These are phyloP conservation scores for Hippocampus mohnikei DNA, from an alignment of 2,113 vertebrate genomes.

Conservation along the genomic window DNA sequence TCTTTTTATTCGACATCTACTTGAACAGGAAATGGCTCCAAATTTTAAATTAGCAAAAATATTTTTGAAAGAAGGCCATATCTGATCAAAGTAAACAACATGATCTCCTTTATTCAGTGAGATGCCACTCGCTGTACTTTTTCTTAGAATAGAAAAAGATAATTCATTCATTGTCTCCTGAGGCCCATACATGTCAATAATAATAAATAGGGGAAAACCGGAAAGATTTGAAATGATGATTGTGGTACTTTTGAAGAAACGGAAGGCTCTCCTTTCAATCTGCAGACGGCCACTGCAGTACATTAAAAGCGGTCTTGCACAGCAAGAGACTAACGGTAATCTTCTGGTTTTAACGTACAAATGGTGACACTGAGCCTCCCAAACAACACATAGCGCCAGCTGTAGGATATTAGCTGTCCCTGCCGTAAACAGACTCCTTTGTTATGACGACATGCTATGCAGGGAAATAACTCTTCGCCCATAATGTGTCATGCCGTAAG, in stretches of 20 bases:
- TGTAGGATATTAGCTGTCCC: not conserved
- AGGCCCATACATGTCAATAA: not conserved
- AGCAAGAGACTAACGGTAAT: not conserved
- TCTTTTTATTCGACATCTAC: not conserved
- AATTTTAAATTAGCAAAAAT: not conserved
- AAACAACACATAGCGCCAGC: not conserved
- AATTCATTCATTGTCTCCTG: no score
- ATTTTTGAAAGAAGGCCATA: not conserved
- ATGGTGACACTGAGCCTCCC: not conserved
- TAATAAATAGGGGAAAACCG: not conserved
- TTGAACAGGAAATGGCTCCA: not conserved
- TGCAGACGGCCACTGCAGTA: not conserved
- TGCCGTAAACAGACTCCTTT: not conserved
- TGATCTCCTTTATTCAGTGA: not conserved
- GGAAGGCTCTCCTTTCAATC: not conserved
- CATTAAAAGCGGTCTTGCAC: not conserved
- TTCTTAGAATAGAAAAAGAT: not conserved
- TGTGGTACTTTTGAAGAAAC: not conserved
- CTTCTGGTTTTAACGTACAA: not conserved
- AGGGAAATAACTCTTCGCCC: constrained; percentile 4
- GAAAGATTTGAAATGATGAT: no score
- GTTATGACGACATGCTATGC: not conserved
- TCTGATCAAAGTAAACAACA: not conserved
- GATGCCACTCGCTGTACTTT: not conserved
- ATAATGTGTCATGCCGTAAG: constrained; percentile 6